A percentile compares a stretch with the other conserved stretches of the same genome.
Conservation (phyloP, 2,113 vertebrate species). For the Melanocharis versteri region DNA sequence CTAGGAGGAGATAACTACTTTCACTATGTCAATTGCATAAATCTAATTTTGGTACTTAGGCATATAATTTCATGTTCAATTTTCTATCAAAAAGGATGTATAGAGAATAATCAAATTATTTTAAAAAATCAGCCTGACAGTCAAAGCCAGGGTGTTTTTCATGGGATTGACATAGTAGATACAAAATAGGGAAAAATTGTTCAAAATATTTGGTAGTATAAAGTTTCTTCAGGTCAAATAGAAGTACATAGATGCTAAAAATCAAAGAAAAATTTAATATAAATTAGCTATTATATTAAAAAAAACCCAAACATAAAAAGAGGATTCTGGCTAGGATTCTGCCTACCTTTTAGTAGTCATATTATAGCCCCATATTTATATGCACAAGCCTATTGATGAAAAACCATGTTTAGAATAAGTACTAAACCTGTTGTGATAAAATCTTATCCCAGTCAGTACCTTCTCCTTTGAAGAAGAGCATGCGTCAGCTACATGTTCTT, state of each 20-base stretch:
- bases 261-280: not conserved
- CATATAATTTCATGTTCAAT: not conserved
- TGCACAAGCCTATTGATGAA: not conserved
- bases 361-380: not conserved
- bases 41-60: not conserved
- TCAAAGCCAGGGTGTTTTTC: not conserved
- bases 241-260: not conserved
- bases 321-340: not conserved
- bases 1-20: not conserved
- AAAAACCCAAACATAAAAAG: not conserved
- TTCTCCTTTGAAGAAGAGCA: not conserved
- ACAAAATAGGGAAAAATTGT: not conserved
- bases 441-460: not conserved
- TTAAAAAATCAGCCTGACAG: not conserved
- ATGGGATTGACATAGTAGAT: not conserved
- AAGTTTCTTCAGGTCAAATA: not conserved
- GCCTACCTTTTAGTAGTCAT: not conserved
- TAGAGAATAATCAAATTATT: not conserved
- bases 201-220: not conserved
- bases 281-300: not conserved
- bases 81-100: not conserved
- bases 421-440: not conserved
- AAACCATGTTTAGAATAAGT: not conserved
- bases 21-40: not conserved
- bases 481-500: not conserved